Evolutionary conservation across 2,888 invertebrate species (phyloP).

Genomic region (Pheosia tremula): DNA sequence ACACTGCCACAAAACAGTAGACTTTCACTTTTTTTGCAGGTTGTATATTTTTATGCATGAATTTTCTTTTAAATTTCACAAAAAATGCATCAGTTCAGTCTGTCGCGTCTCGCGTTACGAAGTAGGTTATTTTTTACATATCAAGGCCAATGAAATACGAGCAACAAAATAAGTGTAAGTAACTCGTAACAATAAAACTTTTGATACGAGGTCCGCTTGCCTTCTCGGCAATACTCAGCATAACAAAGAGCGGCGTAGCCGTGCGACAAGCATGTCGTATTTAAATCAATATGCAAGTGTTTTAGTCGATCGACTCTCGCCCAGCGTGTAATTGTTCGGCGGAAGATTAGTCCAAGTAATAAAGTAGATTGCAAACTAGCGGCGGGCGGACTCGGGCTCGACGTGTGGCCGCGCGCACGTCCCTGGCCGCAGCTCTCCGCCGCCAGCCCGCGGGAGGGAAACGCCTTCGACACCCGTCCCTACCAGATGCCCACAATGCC

Average conservation of each 20-base stretch:
- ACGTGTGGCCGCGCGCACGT: conserved; percentile 77
- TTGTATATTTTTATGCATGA: conserved; percentile 14
- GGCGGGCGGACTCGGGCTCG: conserved; percentile 49
- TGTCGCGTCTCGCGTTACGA: conserved; percentile 28
- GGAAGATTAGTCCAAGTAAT: conserved; percentile 70
- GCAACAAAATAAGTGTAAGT: conserved; percentile 43
- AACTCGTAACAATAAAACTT: conserved; percentile 66
- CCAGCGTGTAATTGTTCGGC: conserved; percentile 62
- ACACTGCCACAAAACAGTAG: conserved; percentile 18
- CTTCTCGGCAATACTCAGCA: conserved; percentile 39
- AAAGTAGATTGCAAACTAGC: conserved; percentile 70
- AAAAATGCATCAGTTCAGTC: conserved; percentile 25
- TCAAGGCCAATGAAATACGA: conserved; percentile 65
- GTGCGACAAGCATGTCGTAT: conserved; percentile 42
- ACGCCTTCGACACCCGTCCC: conserved; percentile 68
- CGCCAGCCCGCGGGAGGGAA: conserved; percentile 75
- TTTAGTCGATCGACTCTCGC: conserved; percentile 56
- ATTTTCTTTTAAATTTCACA: conserved; percentile 28
- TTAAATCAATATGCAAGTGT: conserved; percentile 53
- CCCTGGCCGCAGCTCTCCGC: conserved; percentile 64
- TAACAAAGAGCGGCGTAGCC: conserved; percentile 56
- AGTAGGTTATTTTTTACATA: conserved; percentile 59
- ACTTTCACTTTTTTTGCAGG: conserved; percentile 37
- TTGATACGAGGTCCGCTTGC: conserved; percentile 50
- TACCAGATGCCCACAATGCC: conserved; percentile 68